Evolutionary conservation across 2,113 vertebrate species (phyloP).

Genomic region (Mandrillus leucophaeus): DNA sequence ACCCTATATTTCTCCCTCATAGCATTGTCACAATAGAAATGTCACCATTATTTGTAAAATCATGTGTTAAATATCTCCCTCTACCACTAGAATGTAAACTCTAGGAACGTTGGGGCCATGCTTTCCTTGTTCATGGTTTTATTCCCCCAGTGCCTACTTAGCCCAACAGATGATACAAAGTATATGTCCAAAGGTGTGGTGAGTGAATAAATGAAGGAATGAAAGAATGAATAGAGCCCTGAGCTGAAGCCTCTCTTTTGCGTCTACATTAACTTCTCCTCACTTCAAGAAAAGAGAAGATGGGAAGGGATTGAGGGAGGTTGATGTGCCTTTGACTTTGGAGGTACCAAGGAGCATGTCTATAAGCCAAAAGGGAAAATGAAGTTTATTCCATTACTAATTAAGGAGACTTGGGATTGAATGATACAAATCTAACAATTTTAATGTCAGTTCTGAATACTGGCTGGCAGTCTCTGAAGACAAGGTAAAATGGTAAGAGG

Average conservation of each 20-base stretch:
- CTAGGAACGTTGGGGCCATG: background rate
- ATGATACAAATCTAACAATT: constrained; percentile 70
- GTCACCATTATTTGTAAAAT: constrained; percentile 21
- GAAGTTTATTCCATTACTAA: constrained; percentile 66
- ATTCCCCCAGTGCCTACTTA: background rate
- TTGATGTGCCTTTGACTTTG: constrained; percentile 37
- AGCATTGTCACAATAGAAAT: background rate
- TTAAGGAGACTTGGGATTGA: constrained; percentile 66
- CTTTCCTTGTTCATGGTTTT: background rate
- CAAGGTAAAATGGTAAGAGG: constrained; percentile 64
- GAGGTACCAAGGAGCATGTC: background rate
- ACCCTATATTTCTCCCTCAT: background rate
- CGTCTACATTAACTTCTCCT: background rate
- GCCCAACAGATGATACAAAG: background rate
- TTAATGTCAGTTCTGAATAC: constrained; percentile 67
- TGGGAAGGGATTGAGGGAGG: background rate
- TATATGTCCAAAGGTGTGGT: background rate
- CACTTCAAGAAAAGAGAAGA: background rate
- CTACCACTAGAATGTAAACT: background rate
- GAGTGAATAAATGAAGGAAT: background rate
- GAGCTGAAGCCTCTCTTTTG: constrained; percentile 27
- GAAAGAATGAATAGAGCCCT: background rate
- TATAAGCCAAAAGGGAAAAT: constrained; percentile 59
- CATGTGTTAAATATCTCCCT: background rate
- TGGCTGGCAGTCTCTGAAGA: constrained; percentile 58